Evolutionary conservation across 2,888 invertebrate species (phyloP).

Genomic region (Sthenelais limicola): DNA sequence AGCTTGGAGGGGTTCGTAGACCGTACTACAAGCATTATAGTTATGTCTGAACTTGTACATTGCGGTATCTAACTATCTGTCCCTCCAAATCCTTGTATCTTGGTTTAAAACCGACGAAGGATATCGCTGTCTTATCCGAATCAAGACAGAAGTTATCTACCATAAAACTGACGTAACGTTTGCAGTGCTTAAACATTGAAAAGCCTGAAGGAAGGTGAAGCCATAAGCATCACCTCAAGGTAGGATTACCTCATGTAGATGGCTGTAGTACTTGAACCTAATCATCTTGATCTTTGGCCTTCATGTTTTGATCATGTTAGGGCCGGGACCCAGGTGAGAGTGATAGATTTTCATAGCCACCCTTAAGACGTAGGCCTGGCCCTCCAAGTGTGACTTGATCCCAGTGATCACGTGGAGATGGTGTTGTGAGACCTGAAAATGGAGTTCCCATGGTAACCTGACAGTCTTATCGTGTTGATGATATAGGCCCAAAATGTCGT

Average conservation of each 20-base stretch:
- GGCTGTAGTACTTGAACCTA: not conserved
- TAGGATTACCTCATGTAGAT: too few species aligned
- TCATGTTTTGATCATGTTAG: conserved; percentile 20
- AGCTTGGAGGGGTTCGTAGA: too few species aligned
- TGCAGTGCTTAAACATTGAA: conserved; percentile 18
- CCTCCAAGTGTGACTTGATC: not conserved
- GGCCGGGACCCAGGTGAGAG: not conserved
- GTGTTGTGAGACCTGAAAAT: not conserved
- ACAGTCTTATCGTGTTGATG: too few species aligned
- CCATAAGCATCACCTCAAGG: conserved; percentile 13
- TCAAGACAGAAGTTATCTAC: not conserved
- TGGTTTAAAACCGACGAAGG: too few species aligned
- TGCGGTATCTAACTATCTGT: too few species aligned
- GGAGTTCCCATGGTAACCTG: too few species aligned
- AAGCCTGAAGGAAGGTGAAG: not conserved
- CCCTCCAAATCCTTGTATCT: too few species aligned
- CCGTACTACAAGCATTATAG: too few species aligned
- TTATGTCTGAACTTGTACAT: too few species aligned
- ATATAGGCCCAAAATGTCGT: too few species aligned
- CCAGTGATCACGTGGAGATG: not conserved
- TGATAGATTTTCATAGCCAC: conserved; percentile 2
- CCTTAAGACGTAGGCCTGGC: not conserved
- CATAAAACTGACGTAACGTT: not conserved
- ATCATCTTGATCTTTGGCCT: conserved; percentile 22
- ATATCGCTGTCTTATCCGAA: too few species aligned